These are phyloP conservation scores for Acronicta alni DNA, from an alignment of 2,888 invertebrate genomes.

Conservation along the genomic window DNA sequence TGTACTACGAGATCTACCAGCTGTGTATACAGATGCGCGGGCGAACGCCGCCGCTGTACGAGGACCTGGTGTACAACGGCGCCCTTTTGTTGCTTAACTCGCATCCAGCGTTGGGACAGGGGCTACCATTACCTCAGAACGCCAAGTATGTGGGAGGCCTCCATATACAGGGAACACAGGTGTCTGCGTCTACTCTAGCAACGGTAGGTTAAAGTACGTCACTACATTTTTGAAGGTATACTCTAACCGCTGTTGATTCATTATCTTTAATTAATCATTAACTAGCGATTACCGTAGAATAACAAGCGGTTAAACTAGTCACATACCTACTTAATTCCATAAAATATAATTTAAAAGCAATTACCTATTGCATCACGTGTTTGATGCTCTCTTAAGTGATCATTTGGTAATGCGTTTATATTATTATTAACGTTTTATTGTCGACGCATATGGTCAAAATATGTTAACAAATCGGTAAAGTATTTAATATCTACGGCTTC, in stretches of 20 bases:
- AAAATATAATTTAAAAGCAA: conserved; percentile 1
- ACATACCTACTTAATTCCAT: not conserved
- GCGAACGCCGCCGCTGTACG: conserved; percentile 63
- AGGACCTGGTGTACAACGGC: conserved; percentile 62
- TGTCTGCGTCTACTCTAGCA: conserved; percentile 52
- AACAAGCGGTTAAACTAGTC: not conserved
- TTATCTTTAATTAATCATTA: not conserved
- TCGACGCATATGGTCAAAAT: not conserved
- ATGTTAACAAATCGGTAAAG: not conserved
- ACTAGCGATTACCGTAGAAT: not conserved
- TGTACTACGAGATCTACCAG: conserved; percentile 65
- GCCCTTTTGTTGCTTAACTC: conserved; percentile 73
- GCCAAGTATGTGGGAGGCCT: conserved; percentile 73
- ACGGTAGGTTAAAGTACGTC: conserved; percentile 53
- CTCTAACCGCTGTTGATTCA: no score
- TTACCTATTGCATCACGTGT: not conserved
- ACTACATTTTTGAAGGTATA: no score
- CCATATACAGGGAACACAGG: conserved; percentile 59
- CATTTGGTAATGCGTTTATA: no score
- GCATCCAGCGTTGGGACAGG: conserved; percentile 67
- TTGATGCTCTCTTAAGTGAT: not conserved
- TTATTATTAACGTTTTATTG: not conserved
- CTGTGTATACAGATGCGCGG: conserved; percentile 60
- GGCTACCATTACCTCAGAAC: conserved; percentile 65
- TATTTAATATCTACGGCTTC: not conserved